A percentile compares a stretch with the other conserved stretches of the same genome.
These are phyloP conservation scores for Cataglyphis livida DNA, from an alignment of 2,888 invertebrate species.

Conservation along the genomic window DNA sequence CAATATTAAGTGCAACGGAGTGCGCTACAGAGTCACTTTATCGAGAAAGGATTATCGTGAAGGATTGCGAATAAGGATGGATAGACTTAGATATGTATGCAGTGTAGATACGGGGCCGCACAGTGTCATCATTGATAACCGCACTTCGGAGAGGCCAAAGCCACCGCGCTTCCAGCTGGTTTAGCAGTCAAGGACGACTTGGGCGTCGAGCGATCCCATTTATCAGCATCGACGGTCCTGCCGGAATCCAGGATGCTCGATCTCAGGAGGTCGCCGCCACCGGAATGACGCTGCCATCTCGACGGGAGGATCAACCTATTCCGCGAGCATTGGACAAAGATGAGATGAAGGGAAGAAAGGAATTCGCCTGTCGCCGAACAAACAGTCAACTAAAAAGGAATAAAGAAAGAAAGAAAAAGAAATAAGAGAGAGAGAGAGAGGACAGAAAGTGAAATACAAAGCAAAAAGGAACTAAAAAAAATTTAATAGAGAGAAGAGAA, in stretches of 20 bases:
- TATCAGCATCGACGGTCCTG: slow-evolving; percentile 60
- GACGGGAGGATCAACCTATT: slow-evolving; percentile 59
- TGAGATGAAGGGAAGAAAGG: slow-evolving; percentile 16
- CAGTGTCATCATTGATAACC: slow-evolving; percentile 59
- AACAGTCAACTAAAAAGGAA: slow-evolving; percentile 18
- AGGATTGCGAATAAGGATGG: neutral
- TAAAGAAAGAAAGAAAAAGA: neutral
- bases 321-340: slow-evolving; percentile 16
- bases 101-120: slow-evolving; percentile 20
- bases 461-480: neutral
- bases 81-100: neutral
- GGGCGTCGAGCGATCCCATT: slow-evolving; percentile 56
- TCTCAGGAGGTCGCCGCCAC: slow-evolving; percentile 44
- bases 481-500: neutral
- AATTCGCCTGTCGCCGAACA: slow-evolving; percentile 19
- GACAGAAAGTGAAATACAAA: neutral
- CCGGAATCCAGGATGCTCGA: slow-evolving; percentile 54
- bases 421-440: neutral
- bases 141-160: slow-evolving; percentile 50
- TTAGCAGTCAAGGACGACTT: slow-evolving; percentile 49
- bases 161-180: slow-evolving; percentile 39
- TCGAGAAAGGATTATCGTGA: slow-evolving; percentile 9
- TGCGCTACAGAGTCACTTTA: slow-evolving; percentile 13
- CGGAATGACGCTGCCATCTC: slow-evolving; percentile 55
- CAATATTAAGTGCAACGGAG: slow-evolving; percentile 16